Evolutionary conservation across 2,797 vertebrate species (phyloP).

Genomic region (Sebastes cheni): DNA sequence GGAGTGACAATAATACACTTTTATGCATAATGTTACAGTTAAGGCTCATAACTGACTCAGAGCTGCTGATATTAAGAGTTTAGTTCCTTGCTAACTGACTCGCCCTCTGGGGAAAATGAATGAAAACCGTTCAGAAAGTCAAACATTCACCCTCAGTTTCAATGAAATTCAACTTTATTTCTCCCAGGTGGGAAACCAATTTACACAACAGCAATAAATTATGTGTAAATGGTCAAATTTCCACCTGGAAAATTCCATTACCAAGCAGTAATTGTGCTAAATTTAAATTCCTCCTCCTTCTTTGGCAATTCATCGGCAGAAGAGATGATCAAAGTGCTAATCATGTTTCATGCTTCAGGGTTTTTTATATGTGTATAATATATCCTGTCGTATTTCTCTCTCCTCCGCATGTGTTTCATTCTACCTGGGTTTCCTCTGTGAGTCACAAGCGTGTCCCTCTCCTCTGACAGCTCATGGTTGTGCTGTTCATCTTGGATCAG

Average conservation of each 20-base stretch:
- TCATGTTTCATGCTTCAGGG: slow-evolving; percentile 41
- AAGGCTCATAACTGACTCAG: not conserved
- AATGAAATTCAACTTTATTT: not conserved
- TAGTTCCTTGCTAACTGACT: not conserved
- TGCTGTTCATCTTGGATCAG: slow-evolving; percentile 35
- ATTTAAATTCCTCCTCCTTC: slow-evolving; percentile 33
- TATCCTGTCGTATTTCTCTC: not conserved
- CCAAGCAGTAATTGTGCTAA: slow-evolving; percentile 32
- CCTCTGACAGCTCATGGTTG: slow-evolving; percentile 10
- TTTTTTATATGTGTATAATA: slow-evolving; percentile 9
- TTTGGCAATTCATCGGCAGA: slow-evolving; percentile 39
- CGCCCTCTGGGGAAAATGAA: not conserved
- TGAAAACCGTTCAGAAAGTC: not conserved
- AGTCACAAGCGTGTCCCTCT: slow-evolving; percentile 18
- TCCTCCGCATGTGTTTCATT: not conserved
- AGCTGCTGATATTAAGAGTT: not conserved
- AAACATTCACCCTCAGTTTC: not conserved
- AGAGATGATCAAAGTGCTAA: slow-evolving; percentile 47
- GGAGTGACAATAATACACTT: not conserved
- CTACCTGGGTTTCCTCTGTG: slow-evolving; percentile 20
- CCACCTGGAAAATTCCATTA: slow-evolving; percentile 18
- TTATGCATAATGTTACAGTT: not conserved
- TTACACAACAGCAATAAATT: not conserved
- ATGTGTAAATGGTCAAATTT: slow-evolving; percentile 4
- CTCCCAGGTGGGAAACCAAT: not conserved